Evolutionary conservation across 2,888 invertebrate genomes (phyloP).

Genomic region (Salticus scenicus): DNA sequence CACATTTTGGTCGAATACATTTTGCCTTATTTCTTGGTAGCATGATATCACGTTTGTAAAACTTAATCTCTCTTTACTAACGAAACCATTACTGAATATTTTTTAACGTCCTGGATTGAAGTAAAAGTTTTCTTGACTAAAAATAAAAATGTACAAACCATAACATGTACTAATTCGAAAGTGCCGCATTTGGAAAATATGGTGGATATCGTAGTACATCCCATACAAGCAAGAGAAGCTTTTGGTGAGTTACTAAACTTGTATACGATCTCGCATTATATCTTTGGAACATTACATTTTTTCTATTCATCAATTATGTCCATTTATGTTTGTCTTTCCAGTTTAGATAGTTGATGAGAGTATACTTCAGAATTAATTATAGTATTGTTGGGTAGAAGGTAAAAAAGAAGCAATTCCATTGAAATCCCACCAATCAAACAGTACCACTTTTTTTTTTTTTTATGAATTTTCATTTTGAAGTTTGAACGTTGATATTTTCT

Average conservation of each 20-base stretch:
- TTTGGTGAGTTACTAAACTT: conserved; percentile 30
- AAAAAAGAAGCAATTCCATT: no score
- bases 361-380: no score
- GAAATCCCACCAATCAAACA: no score
- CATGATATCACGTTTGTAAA: not conserved
- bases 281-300: conserved; percentile 55
- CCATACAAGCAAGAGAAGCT: not conserved
- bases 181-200: conserved; percentile 70
- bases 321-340: conserved; percentile 38
- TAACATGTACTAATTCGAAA: no score
- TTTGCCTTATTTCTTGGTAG: not conserved
- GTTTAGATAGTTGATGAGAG: conserved; percentile 41
- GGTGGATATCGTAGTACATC: conserved; percentile 58
- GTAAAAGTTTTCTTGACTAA: not conserved
- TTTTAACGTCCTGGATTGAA: not conserved
- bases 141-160: conserved; percentile 18
- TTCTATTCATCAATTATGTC: conserved; percentile 19
- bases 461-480: no score
- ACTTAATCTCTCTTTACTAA: not conserved
- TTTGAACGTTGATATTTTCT: not conserved
- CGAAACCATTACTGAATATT: not conserved
- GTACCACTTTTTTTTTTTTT: not conserved
- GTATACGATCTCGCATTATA: conserved; percentile 31
- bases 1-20: not conserved
- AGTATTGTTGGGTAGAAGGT: not conserved